Evolutionary conservation across 2,113 vertebrate species (phyloP).

Genomic region (Rhinoderma darwinii): DNA sequence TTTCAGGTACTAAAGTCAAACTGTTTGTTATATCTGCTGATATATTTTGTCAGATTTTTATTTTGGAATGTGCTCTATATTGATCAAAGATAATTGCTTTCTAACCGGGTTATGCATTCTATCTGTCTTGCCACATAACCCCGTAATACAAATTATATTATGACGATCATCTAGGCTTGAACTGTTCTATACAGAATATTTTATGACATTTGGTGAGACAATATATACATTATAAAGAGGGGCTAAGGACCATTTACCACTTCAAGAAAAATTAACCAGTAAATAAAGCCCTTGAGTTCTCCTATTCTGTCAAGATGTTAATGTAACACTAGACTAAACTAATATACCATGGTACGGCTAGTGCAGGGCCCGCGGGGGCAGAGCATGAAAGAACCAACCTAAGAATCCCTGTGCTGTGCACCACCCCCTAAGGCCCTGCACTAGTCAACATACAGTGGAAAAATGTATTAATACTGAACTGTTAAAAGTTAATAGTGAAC

Average conservation of each 20-base stretch:
- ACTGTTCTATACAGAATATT: neutral
- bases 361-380: too few species aligned
- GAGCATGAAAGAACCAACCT: too few species aligned
- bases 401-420: too few species aligned
- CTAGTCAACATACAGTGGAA: too few species aligned
- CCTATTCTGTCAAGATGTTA: neutral
- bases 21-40: constrained; percentile 15
- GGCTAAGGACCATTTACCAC: neutral
- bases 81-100: constrained; percentile 8
- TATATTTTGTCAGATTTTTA: constrained; percentile 9
- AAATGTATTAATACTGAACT: too few species aligned
- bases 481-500: fast-evolving
- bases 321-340: neutral
- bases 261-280: neutral
- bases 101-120: neutral
- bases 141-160: neutral
- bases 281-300: neutral
- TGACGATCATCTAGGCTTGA: neutral
- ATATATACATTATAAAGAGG: neutral
- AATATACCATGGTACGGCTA: too few species aligned
- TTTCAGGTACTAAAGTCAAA: neutral
- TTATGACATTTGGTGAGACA: neutral
- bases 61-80: neutral
- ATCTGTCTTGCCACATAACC: neutral
- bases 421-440: too few species aligned